Percentiles rank a stretch among this genome's conserved stretches.
These are phyloP conservation scores for Amphipoea oculea DNA, from an alignment of 2,888 invertebrate species.

Conservation along the genomic window DNA sequence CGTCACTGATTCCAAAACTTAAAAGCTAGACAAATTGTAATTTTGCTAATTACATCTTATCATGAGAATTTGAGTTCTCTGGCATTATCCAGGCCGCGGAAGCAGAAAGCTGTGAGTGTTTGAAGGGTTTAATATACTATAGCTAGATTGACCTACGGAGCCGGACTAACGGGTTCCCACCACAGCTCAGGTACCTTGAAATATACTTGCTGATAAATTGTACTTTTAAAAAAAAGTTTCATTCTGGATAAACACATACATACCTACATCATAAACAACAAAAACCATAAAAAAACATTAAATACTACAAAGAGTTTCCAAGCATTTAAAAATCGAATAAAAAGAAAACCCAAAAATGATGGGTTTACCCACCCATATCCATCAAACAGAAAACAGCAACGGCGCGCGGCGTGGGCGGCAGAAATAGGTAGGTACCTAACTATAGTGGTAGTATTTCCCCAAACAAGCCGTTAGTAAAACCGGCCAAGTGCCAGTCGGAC, in stretches of 20 bases:
- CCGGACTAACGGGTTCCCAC: background rate
- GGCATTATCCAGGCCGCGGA: background rate
- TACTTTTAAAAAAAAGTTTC: background rate
- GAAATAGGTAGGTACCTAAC: background rate
- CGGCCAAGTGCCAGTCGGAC: background rate
- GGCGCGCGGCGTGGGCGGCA: background rate
- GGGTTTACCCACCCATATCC: background rate
- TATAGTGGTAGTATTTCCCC: constrained; percentile 7
- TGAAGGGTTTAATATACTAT: background rate
- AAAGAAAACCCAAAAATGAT: background rate
- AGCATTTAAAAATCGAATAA: background rate
- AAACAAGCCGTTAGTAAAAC: background rate
- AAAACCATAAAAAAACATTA: too few relatives aligned
- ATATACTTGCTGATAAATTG: too few relatives aligned
- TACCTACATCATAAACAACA: background rate
- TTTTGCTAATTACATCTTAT: background rate
- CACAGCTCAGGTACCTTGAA: background rate
- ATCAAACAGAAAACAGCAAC: background rate
- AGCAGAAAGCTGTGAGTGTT: background rate
- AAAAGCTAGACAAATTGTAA: too few relatives aligned
- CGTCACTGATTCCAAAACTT: too few relatives aligned
- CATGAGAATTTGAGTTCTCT: background rate
- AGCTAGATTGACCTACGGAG: constrained; percentile 6
- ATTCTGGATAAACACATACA: background rate
- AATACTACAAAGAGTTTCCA: too few relatives aligned